Conservation (phyloP, 2,888 invertebrate genomes). For the Cerceris ruficornis region DNA sequence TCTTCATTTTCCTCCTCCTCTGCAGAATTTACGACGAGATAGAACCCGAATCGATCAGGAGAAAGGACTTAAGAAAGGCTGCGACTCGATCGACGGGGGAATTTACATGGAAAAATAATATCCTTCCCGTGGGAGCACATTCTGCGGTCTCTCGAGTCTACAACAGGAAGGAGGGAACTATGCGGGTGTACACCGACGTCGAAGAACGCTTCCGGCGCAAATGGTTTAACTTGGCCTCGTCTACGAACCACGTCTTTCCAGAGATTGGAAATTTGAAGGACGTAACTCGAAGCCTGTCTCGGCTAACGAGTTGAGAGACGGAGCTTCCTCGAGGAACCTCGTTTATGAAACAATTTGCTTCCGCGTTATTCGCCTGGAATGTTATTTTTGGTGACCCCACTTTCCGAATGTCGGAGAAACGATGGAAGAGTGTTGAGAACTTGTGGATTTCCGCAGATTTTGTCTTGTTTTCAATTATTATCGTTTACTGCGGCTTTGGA, state of each 20-base stretch:
- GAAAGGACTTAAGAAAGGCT: neutral
- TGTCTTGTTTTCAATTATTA: too few relatives aligned
- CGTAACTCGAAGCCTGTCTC: neutral
- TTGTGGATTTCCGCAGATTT: too few relatives aligned
- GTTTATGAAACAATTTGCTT: too few relatives aligned
- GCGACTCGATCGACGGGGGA: conserved; percentile 3
- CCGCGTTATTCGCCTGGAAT: too few relatives aligned
- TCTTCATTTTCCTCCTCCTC: too few relatives aligned
- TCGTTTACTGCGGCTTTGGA: too few relatives aligned
- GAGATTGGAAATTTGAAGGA: neutral
- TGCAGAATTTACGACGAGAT: conserved; percentile 11
- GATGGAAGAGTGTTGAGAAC: too few relatives aligned
- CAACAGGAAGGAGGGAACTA: neutral
- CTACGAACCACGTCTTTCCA: neutral
- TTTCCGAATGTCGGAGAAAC: too few relatives aligned
- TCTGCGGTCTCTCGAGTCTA: neutral
- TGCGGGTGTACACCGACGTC: neutral
- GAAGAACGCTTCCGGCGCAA: conserved; percentile 2
- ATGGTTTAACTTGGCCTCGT: neutral
- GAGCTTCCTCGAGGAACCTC: too few relatives aligned
- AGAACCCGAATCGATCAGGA: conserved; percentile 10
- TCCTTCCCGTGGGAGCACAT: neutral
- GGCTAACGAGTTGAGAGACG: neutral
- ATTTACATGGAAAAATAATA: conserved; percentile 29
- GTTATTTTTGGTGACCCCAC: too few relatives aligned